These are phyloP conservation scores for Heptranchias perlo DNA, from an alignment of 2,113 vertebrate genomes.

Conservation along the genomic window DNA sequence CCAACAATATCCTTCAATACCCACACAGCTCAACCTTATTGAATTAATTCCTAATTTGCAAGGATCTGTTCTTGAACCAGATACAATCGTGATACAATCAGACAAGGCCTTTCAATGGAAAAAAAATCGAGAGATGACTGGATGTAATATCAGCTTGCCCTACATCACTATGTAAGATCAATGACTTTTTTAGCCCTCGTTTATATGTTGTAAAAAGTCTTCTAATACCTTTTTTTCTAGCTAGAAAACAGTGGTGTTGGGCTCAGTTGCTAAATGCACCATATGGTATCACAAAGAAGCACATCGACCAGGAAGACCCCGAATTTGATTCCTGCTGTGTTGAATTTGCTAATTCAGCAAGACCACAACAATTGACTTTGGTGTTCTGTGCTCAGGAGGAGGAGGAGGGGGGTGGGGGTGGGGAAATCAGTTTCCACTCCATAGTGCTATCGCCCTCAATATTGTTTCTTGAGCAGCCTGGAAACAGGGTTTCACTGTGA, in stretches of 20 bases:
- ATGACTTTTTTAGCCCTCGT: not conserved
- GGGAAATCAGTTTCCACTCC: not conserved
- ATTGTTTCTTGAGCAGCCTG: not conserved
- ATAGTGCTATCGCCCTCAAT: not conserved
- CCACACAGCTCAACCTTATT: not conserved
- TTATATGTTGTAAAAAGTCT: not conserved
- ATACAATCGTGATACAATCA: not conserved
- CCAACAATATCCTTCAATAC: not conserved
- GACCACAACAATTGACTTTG: not conserved
- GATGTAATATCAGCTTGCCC: not conserved
- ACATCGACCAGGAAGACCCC: not conserved
- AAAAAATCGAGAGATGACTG: not conserved
- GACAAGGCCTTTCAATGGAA: not conserved
- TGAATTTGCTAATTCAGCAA: not conserved
- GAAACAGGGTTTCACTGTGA: not conserved
- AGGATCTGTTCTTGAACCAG: not conserved
- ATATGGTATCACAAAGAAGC: not conserved
- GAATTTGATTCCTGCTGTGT: not conserved
- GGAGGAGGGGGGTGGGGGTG: not conserved
- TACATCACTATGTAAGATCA: not conserved
- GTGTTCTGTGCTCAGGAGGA: not conserved
- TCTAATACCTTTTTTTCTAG: not conserved
- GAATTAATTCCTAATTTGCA: not conserved
- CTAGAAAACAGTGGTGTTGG: not conserved
- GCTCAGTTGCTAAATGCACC: not conserved